Conservation (phyloP, 2,888 invertebrate genomes). For the Hydriomena furcata region DNA sequence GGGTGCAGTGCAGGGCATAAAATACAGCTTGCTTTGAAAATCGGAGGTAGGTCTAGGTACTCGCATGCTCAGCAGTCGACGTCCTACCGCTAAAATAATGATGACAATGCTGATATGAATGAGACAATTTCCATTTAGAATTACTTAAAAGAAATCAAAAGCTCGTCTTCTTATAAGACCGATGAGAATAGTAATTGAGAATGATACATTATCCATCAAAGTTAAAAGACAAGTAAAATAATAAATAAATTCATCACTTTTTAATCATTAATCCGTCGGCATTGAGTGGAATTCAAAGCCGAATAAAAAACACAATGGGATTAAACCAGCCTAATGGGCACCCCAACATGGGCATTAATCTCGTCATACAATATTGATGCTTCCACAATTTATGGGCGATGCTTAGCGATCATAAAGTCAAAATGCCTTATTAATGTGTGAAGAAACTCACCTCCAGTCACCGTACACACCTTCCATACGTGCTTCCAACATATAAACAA, state of each 20-base stretch:
- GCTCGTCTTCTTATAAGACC: slow-evolving; percentile 1
- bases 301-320: slow-evolving; percentile 77
- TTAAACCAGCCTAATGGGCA: slow-evolving; percentile 78
- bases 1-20: too few relatives aligned
- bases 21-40: too few relatives aligned
- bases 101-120: too few relatives aligned
- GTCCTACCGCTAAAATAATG: too few relatives aligned
- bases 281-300: slow-evolving; percentile 58
- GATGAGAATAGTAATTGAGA: slow-evolving; percentile 12
- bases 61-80: too few relatives aligned
- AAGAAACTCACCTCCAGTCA: slow-evolving; percentile 70
- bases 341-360: slow-evolving; percentile 81
- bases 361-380: slow-evolving; percentile 82
- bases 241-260: slow-evolving; percentile 65
- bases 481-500: not conserved
- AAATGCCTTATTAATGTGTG: slow-evolving; percentile 80
- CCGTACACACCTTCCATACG: slow-evolving; percentile 7
- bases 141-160: not conserved
- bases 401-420: slow-evolving; percentile 74
- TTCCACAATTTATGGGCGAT: slow-evolving; percentile 74
- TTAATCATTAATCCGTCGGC: slow-evolving; percentile 70
- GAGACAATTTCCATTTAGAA: too few relatives aligned
- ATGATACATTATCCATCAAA: slow-evolving; percentile 22
- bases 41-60: too few relatives aligned
- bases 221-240: slow-evolving; percentile 40